Conservation (phyloP, 2,888 invertebrate genomes). For the Trichopoda pennipes region DNA sequence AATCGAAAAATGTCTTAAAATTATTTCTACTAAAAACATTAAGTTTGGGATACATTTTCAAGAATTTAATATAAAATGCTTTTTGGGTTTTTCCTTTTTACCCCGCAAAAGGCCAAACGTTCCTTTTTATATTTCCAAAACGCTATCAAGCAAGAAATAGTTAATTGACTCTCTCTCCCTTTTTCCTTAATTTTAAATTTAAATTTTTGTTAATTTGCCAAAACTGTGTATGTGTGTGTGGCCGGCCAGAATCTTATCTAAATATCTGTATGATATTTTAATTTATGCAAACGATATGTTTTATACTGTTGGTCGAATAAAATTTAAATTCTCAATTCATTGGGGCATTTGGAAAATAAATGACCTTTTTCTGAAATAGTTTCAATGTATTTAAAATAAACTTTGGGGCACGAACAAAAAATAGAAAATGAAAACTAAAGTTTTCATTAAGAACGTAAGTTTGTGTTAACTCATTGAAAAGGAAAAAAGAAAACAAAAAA, state of each 20-base stretch:
- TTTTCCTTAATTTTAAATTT: too few relatives aligned
- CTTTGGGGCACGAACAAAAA: constrained; percentile 13
- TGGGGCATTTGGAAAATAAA: constrained; percentile 30
- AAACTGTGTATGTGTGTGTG: constrained; percentile 25
- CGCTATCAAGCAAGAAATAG: not conserved
- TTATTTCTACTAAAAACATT: too few relatives aligned
- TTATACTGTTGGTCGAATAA: constrained; percentile 10
- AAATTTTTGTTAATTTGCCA: constrained; percentile 48
- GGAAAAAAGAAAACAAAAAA: not conserved
- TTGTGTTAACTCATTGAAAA: constrained; percentile 14
- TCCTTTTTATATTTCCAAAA: not conserved
- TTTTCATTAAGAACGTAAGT: constrained; percentile 49
- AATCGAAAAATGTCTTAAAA: too few relatives aligned
- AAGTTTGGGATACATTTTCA: too few relatives aligned
- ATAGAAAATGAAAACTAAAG: constrained; percentile 1
- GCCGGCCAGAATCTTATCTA: too few relatives aligned
- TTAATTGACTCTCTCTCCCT: not conserved
- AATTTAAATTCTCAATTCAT: constrained; percentile 44
- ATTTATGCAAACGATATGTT: constrained; percentile 55
- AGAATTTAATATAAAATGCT: too few relatives aligned
- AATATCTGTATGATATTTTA: constrained; percentile 14
- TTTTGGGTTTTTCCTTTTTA: too few relatives aligned
- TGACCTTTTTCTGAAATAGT: constrained; percentile 7
- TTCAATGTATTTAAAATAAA: constrained; percentile 11
- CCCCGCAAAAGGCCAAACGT: too few relatives aligned